Evolutionary conservation across 2,888 invertebrate genomes (phyloP), one percentile per base, ranked within the genome.

Genomic region (Phortica okadai): DNA sequence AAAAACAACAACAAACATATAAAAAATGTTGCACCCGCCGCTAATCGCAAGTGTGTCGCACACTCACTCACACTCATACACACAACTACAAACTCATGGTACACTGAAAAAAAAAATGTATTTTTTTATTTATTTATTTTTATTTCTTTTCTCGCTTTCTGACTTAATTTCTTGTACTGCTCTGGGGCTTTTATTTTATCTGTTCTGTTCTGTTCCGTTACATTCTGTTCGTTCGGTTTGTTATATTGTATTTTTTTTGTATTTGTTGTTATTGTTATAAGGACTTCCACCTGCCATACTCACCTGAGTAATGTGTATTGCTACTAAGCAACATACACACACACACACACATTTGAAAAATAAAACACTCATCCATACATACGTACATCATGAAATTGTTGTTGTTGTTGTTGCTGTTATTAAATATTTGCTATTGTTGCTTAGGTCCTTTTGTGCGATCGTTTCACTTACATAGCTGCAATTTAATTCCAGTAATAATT

Each of bases 241-340:
- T 69, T 58, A 58, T 75, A 73, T 70, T 70, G 2, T 50, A 45
- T 59, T 69, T 50, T 56, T 75, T 67, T 70, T 70, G 42, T 44
- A 54, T 66, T 67, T 66, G 64, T 41, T 66, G 33, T 44, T 74
- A 56, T 11, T 72, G 74, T 76, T 85, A 80, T 79, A 85, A 41
- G 73, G 56, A 21, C 44, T 25, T 45, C 75, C 8, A 8, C 21
- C 33, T 8, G 66, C 25, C 41, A 66, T 6, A 66, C 21, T 14
- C 33, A 33, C 1, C 2, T 2, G 50, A 50, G 14, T 50, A 45
- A 45, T 10, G 45, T 45, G 45, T 10, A 45, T 8, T 10, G 10
- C 10, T 10, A 45, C 10, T 45, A 8, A 8, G 45, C 45, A 45
- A 45, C 45, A 45, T 45, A 45, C 21, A 45, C 10, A 45, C 6